These are phyloP conservation scores for Dasysyrphus albostriatus DNA, from an alignment of 2,888 invertebrate genomes.

Conservation along the genomic window DNA sequence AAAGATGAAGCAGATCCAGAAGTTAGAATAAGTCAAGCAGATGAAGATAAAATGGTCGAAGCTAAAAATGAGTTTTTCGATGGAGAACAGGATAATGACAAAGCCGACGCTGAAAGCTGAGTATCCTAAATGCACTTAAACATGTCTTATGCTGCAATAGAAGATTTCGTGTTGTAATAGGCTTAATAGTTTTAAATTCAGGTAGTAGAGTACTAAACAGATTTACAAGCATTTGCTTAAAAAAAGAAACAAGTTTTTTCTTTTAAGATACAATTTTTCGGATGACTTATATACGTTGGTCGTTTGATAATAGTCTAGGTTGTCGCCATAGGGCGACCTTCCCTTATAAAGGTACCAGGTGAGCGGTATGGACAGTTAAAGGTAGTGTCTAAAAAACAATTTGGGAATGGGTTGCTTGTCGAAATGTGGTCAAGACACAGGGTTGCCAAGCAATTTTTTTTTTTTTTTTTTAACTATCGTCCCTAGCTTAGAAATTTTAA, in stretches of 20 bases:
- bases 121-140: not conserved
- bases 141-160: slow-evolving; percentile 17
- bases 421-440: too few relatives aligned
- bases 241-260: not conserved
- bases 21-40: slow-evolving; percentile 89
- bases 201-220: slow-evolving; percentile 58
- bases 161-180: slow-evolving; percentile 52
- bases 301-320: too few relatives aligned
- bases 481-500: too few relatives aligned
- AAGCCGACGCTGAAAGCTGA: slow-evolving; percentile 84
- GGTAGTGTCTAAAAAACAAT: too few relatives aligned
- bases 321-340: too few relatives aligned
- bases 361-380: too few relatives aligned
- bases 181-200: slow-evolving; percentile 58
- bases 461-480: too few relatives aligned
- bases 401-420: too few relatives aligned
- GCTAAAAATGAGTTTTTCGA: slow-evolving; percentile 95
- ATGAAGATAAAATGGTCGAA: slow-evolving; percentile 93
- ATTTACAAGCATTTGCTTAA: slow-evolving; percentile 38
- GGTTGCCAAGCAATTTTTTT: too few relatives aligned
- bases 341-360: too few relatives aligned
- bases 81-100: slow-evolving; percentile 95
- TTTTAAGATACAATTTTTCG: not conserved
- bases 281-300: too few relatives aligned
- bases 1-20: slow-evolving; percentile 94